A percentile compares a stretch with the other conserved stretches of the same genome.
phyloP scores from a whole-genome alignment of 2,888 invertebrate genomes.

The Herminia tarsipennalis region DNA sequence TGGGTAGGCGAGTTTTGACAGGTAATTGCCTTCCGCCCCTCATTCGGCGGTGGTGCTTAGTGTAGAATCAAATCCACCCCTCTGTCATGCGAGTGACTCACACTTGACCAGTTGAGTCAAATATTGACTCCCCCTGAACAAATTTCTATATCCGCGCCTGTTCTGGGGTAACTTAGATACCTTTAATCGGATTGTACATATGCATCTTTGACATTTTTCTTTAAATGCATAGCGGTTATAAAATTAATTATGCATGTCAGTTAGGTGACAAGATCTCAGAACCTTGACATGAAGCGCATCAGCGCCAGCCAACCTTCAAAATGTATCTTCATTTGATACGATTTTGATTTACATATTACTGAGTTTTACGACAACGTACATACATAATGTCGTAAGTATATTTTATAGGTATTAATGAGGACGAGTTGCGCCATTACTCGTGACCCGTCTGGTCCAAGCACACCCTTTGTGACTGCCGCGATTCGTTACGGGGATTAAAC shows the following conservation, averaged over 20 bases:
- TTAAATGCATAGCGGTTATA: too few relatives aligned
- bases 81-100: too few relatives aligned
- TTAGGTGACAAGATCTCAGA: conserved; percentile 29
- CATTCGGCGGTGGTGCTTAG: too few relatives aligned
- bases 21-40: too few relatives aligned
- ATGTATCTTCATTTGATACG: conserved; percentile 31
- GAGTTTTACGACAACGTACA: conserved; percentile 21
- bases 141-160: too few relatives aligned
- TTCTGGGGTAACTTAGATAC: too few relatives aligned
- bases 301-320: conserved; percentile 31
- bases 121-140: too few relatives aligned
- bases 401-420: conserved; percentile 52
- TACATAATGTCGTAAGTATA: conserved; percentile 41
- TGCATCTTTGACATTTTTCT: too few relatives aligned
- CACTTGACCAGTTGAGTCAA: too few relatives aligned
- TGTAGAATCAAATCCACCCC: too few relatives aligned
- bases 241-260: background rate
- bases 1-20: too few relatives aligned
- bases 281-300: conserved; percentile 40
- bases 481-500: conserved; percentile 62
- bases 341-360: conserved; percentile 39
- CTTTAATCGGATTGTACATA: too few relatives aligned
- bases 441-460: conserved; percentile 45
- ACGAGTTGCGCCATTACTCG: conserved; percentile 49
- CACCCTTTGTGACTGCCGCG: conserved; percentile 55